Conservation (phyloP, 2,888 invertebrate species). For the Ferdinandea cuprea region DNA sequence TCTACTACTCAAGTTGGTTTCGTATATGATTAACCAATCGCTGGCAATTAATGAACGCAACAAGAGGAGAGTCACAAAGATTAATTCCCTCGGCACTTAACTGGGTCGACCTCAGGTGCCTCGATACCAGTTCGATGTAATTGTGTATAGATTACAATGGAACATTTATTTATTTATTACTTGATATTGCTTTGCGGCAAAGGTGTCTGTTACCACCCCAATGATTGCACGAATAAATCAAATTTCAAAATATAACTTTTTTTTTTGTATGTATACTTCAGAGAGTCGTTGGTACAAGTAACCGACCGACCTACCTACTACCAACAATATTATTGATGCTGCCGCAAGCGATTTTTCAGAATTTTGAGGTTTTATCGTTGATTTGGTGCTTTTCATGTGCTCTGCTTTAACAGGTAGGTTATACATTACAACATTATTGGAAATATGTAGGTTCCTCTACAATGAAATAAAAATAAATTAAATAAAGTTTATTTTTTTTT, state of each 20-base stretch:
- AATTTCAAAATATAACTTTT: constrained; percentile 58
- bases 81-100: constrained; percentile 52
- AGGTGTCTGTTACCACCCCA: constrained; percentile 63
- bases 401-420: constrained; percentile 48
- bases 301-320: neutral
- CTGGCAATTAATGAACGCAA: constrained; percentile 44
- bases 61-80: constrained; percentile 23
- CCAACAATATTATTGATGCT: constrained; percentile 29
- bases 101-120: constrained; percentile 68
- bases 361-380: constrained; percentile 27
- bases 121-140: constrained; percentile 26
- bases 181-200: constrained; percentile 39
- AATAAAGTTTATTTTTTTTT: constrained; percentile 31
- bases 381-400: constrained; percentile 27
- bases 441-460: constrained; percentile 31
- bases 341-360: constrained; percentile 60
- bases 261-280: neutral
- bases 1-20: neutral
- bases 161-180: constrained; percentile 51
- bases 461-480: constrained; percentile 6
- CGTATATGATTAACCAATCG: constrained; percentile 11
- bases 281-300: neutral
- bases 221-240: constrained; percentile 64
- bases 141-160: constrained; percentile 49
- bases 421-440: constrained; percentile 59